Conservation (phyloP, 2,888 invertebrate species). For the Sphinx pinastri region DNA sequence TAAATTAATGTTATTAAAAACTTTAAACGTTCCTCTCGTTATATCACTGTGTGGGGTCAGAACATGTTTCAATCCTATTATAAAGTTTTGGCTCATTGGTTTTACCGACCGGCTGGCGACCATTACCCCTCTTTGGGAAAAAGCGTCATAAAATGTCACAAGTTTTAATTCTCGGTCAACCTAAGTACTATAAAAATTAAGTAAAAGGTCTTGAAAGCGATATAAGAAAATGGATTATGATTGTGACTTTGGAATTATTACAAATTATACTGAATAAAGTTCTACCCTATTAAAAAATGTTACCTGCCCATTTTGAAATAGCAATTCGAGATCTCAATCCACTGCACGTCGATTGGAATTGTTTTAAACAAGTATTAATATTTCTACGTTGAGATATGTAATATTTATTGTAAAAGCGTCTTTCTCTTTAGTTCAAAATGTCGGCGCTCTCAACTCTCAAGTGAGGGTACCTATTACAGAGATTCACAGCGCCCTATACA, state of each 20-base stretch:
- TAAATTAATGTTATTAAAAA: too few species aligned
- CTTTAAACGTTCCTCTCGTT: too few species aligned
- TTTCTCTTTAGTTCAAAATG: neutral
- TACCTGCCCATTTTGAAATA: too few species aligned
- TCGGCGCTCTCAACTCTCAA: neutral
- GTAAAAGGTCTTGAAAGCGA: neutral
- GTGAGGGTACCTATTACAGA: neutral
- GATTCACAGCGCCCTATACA: neutral
- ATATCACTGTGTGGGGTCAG: neutral
- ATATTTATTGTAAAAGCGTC: too few species aligned
- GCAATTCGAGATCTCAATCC: too few species aligned
- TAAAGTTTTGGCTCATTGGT: constrained; percentile 2
- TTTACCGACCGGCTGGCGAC: neutral
- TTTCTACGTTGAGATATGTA: too few species aligned
- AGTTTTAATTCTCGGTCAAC: neutral
- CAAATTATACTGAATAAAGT: too few species aligned
- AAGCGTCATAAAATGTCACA: neutral
- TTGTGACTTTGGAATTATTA: neutral
- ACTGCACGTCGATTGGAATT: too few species aligned
- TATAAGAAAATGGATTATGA: neutral
- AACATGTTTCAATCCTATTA: neutral
- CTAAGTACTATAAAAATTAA: neutral
- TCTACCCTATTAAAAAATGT: too few species aligned
- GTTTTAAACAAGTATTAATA: too few species aligned
- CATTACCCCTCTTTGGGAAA: neutral